Conservation (phyloP, 1,140 invertebrate genomes). For the Saccostrea cuccullata region DNA sequence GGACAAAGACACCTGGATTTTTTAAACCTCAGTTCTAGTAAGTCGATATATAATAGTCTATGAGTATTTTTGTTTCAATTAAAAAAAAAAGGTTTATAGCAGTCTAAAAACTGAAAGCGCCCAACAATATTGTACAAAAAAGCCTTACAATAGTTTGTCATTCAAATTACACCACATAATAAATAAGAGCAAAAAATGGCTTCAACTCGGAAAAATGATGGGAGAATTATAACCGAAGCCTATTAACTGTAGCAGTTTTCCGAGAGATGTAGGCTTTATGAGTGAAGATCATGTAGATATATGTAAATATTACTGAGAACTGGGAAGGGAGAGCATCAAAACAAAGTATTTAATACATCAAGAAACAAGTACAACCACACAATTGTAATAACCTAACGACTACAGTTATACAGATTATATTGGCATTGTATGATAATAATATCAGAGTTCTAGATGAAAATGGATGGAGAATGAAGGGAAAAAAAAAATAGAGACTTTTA, state of each 20-base stretch:
- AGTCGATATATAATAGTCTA: constrained; percentile 14
- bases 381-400: background rate
- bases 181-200: too few relatives aligned
- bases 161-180: too few relatives aligned
- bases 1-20: constrained; percentile 21
- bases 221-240: background rate
- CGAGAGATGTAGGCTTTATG: background rate
- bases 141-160: background rate
- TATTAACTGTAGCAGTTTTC: background rate
- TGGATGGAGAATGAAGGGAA: background rate
- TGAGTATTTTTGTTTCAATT: constrained; percentile 20
- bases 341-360: background rate
- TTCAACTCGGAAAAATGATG: too few relatives aligned
- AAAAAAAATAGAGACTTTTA: constrained; percentile 7
- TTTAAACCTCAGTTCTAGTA: constrained; percentile 4
- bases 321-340: background rate
- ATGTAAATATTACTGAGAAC: background rate
- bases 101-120: background rate
- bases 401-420: constrained; percentile 11
- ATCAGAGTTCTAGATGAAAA: constrained; percentile 14
- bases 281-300: background rate
- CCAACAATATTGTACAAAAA: constrained; percentile 9
- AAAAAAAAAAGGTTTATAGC: constrained; percentile 12
- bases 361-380: constrained; percentile 28
- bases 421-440: constrained; percentile 29